phyloP scores from a whole-genome alignment of 2,113 vertebrate genomes.

The Chlamydotis undulata region DNA sequence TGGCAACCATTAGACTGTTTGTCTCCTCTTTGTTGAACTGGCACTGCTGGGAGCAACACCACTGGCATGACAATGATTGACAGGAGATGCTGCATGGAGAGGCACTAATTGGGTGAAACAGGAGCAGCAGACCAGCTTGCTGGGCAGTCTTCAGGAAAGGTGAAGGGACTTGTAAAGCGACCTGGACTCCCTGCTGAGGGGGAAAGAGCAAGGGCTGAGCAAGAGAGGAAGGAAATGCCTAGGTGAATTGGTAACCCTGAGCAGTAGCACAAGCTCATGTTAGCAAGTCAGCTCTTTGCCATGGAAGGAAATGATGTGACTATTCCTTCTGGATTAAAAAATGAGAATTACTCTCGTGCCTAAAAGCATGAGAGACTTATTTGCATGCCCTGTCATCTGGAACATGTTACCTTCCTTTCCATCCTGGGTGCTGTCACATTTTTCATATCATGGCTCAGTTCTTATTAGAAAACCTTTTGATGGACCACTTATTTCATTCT shows the following conservation, averaged over 20 bases:
- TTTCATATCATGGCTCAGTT: not conserved
- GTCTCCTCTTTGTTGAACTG: constrained; percentile 25
- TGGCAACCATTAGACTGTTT: constrained; percentile 30
- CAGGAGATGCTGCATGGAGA: not conserved
- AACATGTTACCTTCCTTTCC: not conserved
- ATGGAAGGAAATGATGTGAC: not conserved
- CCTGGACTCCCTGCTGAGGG: not conserved
- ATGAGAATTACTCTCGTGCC: not conserved
- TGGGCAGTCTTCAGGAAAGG: not conserved
- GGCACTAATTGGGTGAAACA: constrained; percentile 21
- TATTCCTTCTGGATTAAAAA: constrained; percentile 17
- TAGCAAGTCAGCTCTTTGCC: not conserved
- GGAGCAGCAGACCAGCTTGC: not conserved
- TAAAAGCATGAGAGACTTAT: constrained; percentile 16
- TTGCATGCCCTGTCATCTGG: constrained; percentile 12
- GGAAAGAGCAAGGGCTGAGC: not conserved
- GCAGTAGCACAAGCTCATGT: not conserved
- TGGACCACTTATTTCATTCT: not conserved
- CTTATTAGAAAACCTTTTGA: not conserved
- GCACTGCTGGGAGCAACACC: constrained; percentile 35
- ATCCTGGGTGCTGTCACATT: constrained; percentile 2
- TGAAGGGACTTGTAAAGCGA: not conserved
- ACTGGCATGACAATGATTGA: constrained; percentile 6
- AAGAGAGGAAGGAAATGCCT: not conserved
- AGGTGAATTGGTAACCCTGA: not conserved